A percentile compares a stretch with the other conserved stretches of the same genome.
These are phyloP conservation scores for Bombylius major DNA, from an alignment of 2,888 invertebrate species.

Conservation along the genomic window DNA sequence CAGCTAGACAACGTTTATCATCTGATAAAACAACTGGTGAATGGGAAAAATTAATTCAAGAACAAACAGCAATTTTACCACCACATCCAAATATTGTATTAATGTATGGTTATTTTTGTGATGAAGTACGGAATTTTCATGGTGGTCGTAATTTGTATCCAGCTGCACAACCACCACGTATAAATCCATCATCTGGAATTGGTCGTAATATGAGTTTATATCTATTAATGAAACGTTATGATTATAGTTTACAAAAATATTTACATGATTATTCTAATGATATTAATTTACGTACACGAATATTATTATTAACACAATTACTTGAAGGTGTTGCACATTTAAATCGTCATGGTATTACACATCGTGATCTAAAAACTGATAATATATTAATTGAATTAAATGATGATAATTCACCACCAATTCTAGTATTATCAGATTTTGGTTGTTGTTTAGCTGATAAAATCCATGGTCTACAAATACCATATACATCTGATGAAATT, in stretches of 20 bases:
- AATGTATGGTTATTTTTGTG: conserved; percentile 70
- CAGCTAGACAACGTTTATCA: conserved; percentile 46
- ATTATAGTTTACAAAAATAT: conserved; percentile 46
- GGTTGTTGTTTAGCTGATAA: conserved; percentile 72
- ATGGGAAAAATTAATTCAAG: conserved; percentile 45
- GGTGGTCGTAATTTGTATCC: conserved; percentile 52
- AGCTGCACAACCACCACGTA: conserved; percentile 61
- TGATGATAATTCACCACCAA: conserved; percentile 47
- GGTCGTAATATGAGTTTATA: conserved; percentile 79
- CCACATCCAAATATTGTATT: conserved; percentile 76
- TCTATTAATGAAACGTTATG: conserved; percentile 69
- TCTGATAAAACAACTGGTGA: conserved; percentile 34
- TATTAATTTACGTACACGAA: conserved; percentile 42
- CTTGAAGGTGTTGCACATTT: conserved; percentile 69
- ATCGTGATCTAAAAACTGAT: conserved; percentile 72
- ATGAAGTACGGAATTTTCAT: conserved; percentile 56
- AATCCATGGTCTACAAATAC: conserved; percentile 45
- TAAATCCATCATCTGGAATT: conserved; percentile 61
- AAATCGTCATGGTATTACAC: conserved; percentile 55
- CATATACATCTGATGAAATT: conserved; percentile 54
- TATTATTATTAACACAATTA: conserved; percentile 60
- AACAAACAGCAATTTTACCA: conserved; percentile 46
- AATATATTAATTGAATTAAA: conserved; percentile 63
- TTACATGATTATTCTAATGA: conserved; percentile 19
- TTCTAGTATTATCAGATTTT: conserved; percentile 72